Conservation (phyloP, 2,113 vertebrate species). For the Calypte anna region DNA sequence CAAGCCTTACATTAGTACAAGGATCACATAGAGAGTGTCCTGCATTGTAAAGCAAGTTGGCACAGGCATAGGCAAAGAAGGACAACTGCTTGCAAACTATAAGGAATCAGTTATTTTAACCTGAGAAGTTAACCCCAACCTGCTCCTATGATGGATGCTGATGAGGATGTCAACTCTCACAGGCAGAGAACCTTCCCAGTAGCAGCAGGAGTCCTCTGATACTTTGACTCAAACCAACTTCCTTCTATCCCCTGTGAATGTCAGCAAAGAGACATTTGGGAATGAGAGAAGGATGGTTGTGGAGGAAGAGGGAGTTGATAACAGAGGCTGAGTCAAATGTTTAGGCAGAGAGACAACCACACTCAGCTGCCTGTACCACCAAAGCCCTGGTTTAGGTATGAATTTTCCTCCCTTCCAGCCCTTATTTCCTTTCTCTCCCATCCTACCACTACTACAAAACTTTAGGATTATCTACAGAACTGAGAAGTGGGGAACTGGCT, state of each 20-base stretch:
- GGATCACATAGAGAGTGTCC: background rate
- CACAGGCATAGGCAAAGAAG: background rate
- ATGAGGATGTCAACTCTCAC: background rate
- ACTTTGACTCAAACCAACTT: background rate
- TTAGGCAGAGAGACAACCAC: background rate
- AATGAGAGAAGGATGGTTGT: background rate
- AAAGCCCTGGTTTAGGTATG: background rate
- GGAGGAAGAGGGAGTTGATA: background rate
- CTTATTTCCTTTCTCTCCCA: background rate
- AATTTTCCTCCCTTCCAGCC: background rate
- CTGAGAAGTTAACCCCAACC: background rate
- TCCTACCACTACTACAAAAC: background rate
- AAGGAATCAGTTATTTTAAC: background rate
- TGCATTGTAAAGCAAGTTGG: too few relatives aligned
- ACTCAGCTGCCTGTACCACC: background rate
- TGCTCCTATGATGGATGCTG: background rate
- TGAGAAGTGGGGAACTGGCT: background rate
- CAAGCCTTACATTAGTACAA: background rate
- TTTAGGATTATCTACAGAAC: background rate
- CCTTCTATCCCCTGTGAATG: background rate
- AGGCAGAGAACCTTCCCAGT: background rate
- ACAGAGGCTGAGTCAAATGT: background rate
- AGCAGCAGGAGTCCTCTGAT: background rate
- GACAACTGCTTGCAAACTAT: background rate
- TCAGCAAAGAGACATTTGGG: background rate